phyloP scores from a whole-genome alignment of 2,888 invertebrate species.

The Drosophila lutescens region DNA sequence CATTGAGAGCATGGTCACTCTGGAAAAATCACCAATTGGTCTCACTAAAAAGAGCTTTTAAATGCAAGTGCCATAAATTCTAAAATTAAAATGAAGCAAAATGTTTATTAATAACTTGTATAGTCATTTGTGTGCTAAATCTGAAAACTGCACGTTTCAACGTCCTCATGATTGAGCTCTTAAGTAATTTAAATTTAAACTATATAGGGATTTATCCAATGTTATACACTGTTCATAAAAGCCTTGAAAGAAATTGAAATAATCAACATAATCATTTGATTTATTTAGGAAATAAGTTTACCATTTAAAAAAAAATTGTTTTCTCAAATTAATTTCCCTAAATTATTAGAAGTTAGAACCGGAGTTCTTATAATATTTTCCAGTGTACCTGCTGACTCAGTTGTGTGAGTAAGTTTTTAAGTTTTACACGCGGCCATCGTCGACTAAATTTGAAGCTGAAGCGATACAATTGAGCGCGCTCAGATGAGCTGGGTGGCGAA shows the following conservation, averaged over 20 bases:
- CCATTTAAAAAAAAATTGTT: too few species aligned
- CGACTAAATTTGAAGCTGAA: conserved; percentile 12
- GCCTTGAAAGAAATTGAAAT: not conserved
- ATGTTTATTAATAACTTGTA: not conserved
- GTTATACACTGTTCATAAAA: not conserved
- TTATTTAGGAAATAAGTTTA: too few species aligned
- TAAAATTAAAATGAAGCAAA: not conserved
- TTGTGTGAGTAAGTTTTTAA: conserved; percentile 59
- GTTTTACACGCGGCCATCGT: conserved; percentile 64
- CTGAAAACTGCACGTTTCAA: conserved; percentile 4
- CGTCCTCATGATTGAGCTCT: not conserved
- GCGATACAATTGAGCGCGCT: conserved; percentile 71
- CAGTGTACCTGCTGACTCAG: conserved; percentile 47
- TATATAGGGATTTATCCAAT: too few species aligned
- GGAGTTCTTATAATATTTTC: not conserved
- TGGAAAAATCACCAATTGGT: not conserved
- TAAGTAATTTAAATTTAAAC: not conserved
- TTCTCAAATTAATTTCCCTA: not conserved
- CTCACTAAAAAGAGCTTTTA: not conserved
- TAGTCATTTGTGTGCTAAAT: not conserved
- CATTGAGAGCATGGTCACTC: not conserved
- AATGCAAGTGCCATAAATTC: too few species aligned
- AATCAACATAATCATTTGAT: too few species aligned
- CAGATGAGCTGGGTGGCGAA: conserved; percentile 48
- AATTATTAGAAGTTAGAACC: not conserved